A percentile compares a stretch with the other conserved stretches of the same genome.
phyloP scores from a whole-genome alignment of 2,113 vertebrate genomes.

The Meriones unguiculatus region DNA sequence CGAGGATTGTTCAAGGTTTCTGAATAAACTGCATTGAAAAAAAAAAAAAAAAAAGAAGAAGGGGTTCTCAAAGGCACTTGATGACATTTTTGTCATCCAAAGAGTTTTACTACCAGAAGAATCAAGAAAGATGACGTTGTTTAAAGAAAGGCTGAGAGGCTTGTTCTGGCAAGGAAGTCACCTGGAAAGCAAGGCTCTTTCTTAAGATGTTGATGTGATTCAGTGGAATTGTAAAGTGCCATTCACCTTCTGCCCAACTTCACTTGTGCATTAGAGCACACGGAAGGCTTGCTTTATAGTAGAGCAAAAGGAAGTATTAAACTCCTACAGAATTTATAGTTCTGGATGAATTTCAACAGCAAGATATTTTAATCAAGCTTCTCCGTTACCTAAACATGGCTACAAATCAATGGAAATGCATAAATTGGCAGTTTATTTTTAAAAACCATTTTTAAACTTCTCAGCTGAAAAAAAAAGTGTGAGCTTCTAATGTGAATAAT shows the following conservation, averaged over 20 bases:
- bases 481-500: slow-evolving; percentile 51
- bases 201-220: neutral
- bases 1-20: too few relatives aligned
- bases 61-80: neutral
- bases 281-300: neutral
- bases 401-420: slow-evolving; percentile 68
- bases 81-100: neutral
- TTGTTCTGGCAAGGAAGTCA: neutral
- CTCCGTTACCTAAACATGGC: slow-evolving; percentile 44
- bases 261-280: neutral
- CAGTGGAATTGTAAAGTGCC: neutral
- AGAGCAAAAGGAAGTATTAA: slow-evolving; percentile 47
- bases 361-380: slow-evolving; percentile 68
- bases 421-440: slow-evolving; percentile 57
- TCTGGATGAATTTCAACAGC: slow-evolving; percentile 30
- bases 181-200: neutral
- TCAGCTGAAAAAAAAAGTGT: slow-evolving; percentile 40
- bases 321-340: slow-evolving; percentile 43
- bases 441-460: slow-evolving; percentile 65
- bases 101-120: neutral
- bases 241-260: neutral
- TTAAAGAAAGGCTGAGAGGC: neutral
- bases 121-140: fast-evolving
- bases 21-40: too few relatives aligned
- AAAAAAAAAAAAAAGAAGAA: too few relatives aligned